Evolutionary conservation across 2,888 invertebrate genomes (phyloP), one percentile per base, ranked within the genome.

Genomic region (Drosophila vallismaia): DNA sequence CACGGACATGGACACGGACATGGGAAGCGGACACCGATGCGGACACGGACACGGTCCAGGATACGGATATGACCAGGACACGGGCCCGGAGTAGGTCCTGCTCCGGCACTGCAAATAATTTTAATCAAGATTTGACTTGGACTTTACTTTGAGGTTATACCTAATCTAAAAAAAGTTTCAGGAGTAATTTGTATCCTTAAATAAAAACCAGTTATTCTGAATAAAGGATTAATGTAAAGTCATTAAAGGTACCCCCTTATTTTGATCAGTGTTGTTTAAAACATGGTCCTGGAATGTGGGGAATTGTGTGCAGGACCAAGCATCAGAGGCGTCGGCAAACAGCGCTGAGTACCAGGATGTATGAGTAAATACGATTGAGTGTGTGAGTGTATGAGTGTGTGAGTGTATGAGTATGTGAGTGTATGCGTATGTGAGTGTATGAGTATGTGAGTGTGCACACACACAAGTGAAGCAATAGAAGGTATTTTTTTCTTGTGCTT

Each of bases 271-370:
- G 59, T 38, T 28, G 12, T 26, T 19, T 0, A 10, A 9, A 29
- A 19, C 38, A 31, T 26, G 42, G 26, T 33, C n/a, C 19, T 53
- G 57, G 40, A 42, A 40, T 73, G 55, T 46, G 49, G 29, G 33
- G 40, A 40, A 7, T 40, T 28, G 48, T 40, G 62, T 52, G 55
- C 33, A 40, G 50, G 14, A 3, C 24, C 12, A n/a, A 48, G 60
- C 26, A 49, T 31, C 29, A 45, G 24, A 75, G 71, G 66, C 44
- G 72, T 58, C 55, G 42, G 55, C 40, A 53, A 44, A 29, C 44
- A 55, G 26, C 57, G 50, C 50, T 46, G 36, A 69, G 51, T 58
- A 59, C 46, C 46, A 58, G 69, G 46, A 42, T 50, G 45, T 56
- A 56, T 40, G 40, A 28, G 50, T 38, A 44, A 51, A 19, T 60